Evolutionary conservation across 2,888 invertebrate species (phyloP).

Genomic region (Torymus auratus): DNA sequence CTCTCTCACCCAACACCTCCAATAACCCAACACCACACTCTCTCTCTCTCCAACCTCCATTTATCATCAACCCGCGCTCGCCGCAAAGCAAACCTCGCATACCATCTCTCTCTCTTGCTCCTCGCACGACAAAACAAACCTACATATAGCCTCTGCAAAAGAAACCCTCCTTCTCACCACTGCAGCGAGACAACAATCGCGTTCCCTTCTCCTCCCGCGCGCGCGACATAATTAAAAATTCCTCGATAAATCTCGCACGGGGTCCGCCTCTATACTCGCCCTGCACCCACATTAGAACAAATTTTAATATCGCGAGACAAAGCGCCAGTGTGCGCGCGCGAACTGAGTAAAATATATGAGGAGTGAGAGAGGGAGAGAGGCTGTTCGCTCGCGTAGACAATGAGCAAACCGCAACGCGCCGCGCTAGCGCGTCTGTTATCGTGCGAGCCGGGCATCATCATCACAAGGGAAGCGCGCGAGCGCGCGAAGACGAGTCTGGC

Average conservation of each 20-base stretch:
- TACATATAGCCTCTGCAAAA: too few species aligned
- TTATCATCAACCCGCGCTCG: neutral
- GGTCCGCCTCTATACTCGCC: too few species aligned
- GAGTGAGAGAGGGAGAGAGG: constrained; percentile 28
- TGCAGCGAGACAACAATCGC: constrained; percentile 10
- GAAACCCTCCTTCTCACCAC: too few species aligned
- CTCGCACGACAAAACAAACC: too few species aligned
- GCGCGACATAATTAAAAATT: constrained; percentile 46
- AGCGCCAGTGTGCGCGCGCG: constrained; percentile 10
- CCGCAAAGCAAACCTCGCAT: neutral
- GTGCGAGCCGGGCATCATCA: constrained; percentile 18
- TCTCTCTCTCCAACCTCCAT: neutral
- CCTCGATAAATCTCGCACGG: constrained; percentile 39
- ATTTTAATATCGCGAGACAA: constrained; percentile 47
- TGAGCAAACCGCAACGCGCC: constrained; percentile 45
- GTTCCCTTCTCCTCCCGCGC: too few species aligned
- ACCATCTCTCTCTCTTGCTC: too few species aligned
- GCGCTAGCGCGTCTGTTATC: constrained; percentile 38
- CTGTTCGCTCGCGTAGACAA: constrained; percentile 39
- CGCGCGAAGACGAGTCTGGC: too few species aligned
- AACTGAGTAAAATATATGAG: too few species aligned
- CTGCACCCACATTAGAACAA: constrained; percentile 35
- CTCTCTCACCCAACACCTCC: too few species aligned
- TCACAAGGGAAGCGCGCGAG: too few species aligned
- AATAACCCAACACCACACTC: too few species aligned